phyloP scores from a whole-genome alignment of 2,797 vertebrate genomes.

The Buceros bicornis region DNA sequence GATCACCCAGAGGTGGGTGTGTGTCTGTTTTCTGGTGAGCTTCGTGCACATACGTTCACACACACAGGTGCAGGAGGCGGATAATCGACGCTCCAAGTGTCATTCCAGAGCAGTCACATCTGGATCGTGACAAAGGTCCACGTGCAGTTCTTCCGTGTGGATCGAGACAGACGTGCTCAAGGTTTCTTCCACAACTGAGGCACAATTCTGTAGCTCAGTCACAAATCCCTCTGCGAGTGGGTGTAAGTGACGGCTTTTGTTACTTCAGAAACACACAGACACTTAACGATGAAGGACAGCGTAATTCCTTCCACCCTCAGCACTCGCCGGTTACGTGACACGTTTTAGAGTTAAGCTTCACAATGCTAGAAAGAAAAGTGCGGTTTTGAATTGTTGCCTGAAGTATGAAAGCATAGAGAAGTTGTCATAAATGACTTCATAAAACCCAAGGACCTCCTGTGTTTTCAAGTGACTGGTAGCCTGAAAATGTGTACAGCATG shows the following conservation, averaged over 20 bases:
- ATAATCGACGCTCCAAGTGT: fast-evolving
- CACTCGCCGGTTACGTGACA: neutral
- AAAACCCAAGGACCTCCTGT: neutral
- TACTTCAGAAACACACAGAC: neutral
- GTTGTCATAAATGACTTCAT: neutral
- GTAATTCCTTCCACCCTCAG: neutral
- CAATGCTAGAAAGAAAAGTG: neutral
- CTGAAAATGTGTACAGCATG: too few relatives aligned
- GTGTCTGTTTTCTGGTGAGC: fast-evolving
- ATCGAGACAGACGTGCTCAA: neutral
- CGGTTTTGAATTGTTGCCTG: neutral
- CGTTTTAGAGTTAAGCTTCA: neutral
- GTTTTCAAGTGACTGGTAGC: neutral
- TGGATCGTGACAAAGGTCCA: neutral
- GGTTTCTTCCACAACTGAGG: fast-evolving
- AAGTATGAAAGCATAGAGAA: neutral
- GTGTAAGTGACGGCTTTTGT: neutral
- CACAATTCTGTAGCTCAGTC: fast-evolving
- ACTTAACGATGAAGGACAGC: neutral
- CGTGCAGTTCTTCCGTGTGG: fast-evolving
- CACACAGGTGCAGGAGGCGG: fast-evolving
- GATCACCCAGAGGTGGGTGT: fast-evolving
- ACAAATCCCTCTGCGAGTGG: neutral
- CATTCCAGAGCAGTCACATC: fast-evolving
- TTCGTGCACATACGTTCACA: fast-evolving